Conservation (phyloP, 2,888 invertebrate genomes). For the Atrina japonica region DNA sequence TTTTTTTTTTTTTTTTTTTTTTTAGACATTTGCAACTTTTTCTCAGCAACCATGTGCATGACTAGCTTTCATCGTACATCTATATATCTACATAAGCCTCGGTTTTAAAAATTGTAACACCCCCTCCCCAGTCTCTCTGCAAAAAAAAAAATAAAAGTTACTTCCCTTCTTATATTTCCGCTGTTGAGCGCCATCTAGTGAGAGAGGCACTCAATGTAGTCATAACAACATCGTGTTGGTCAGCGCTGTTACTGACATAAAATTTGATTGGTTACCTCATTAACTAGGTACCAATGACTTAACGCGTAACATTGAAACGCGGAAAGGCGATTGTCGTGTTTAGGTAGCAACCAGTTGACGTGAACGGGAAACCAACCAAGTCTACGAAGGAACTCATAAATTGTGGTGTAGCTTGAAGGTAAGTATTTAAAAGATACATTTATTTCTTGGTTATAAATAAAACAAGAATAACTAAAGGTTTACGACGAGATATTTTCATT, state of each 20-base stretch:
- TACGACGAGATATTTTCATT: too few species aligned
- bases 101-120: too few species aligned
- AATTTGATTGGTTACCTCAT: slow-evolving; percentile 3
- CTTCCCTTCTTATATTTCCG: too few species aligned
- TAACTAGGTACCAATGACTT: neutral
- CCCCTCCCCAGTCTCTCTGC: too few species aligned
- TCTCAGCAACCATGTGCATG: too few species aligned
- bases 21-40: too few species aligned
- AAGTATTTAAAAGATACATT: neutral
- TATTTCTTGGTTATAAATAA: too few species aligned
- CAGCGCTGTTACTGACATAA: neutral
- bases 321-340: slow-evolving; percentile 41
- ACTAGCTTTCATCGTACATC: too few species aligned
- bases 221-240: neutral
- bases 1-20: too few species aligned
- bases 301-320: neutral
- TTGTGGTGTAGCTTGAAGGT: slow-evolving; percentile 2
- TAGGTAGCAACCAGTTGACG: slow-evolving; percentile 59
- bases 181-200: slow-evolving; percentile 5
- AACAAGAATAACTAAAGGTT: too few species aligned
- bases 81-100: too few species aligned
- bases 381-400: neutral
- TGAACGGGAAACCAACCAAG: neutral
- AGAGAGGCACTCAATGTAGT: neutral
- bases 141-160: too few species aligned